phyloP scores from a whole-genome alignment of 2,113 vertebrate genomes.

The Cacatua alba region DNA sequence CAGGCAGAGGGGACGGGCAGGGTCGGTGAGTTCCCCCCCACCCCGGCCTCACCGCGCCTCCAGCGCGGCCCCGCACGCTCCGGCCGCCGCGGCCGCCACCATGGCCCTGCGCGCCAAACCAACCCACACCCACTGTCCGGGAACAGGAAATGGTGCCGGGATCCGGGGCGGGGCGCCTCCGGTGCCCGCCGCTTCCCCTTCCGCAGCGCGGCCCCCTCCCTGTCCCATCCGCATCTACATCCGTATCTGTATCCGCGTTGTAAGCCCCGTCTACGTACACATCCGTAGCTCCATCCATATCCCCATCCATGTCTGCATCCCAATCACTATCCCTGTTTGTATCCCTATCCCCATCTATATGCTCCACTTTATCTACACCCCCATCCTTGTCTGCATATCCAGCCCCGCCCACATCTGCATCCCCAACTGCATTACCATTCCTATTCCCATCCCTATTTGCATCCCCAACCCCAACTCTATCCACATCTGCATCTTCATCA shows the following conservation, averaged over 20 bases:
- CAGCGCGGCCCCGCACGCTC: too few species aligned
- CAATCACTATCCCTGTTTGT: background rate
- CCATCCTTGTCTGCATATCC: background rate
- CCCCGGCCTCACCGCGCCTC: background rate
- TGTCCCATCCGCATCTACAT: rapidly evolving
- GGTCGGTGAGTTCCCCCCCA: background rate
- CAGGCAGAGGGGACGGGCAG: background rate
- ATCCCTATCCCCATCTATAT: background rate
- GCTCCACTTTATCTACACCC: background rate
- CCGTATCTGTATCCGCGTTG: rapidly evolving
- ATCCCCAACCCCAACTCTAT: background rate
- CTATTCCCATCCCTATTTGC: background rate
- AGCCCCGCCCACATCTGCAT: too few species aligned
- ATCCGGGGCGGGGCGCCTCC: too few species aligned
- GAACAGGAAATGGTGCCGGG: background rate
- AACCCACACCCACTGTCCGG: too few species aligned
- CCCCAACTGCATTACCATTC: too few species aligned
- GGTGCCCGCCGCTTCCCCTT: background rate
- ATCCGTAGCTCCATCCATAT: too few species aligned
- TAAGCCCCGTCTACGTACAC: too few species aligned
- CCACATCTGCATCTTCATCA: too few species aligned
- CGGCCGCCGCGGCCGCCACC: too few species aligned
- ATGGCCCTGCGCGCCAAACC: background rate
- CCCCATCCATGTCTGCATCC: too few species aligned
- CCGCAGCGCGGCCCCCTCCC: rapidly evolving